Conservation (phyloP, 2,113 vertebrate species). For the Calyptommatus sinebrachiatus region DNA sequence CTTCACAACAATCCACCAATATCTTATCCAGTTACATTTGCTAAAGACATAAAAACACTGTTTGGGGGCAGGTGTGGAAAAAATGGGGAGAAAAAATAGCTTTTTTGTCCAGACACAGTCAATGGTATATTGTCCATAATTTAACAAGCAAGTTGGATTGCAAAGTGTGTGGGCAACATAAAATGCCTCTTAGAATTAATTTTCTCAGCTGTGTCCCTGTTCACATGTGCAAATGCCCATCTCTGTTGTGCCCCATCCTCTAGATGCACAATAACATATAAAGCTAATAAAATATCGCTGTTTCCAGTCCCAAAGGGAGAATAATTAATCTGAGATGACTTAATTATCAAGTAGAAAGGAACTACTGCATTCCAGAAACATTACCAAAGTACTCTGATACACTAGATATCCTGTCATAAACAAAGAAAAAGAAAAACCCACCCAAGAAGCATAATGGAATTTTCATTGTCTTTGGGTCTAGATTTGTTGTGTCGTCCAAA, state of each 20-base stretch:
- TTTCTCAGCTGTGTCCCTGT: too few relatives aligned
- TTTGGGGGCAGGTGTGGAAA: too few relatives aligned
- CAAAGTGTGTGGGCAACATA: neutral
- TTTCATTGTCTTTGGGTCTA: slow-evolving; percentile 50
- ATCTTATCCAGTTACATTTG: neutral
- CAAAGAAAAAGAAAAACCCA: slow-evolving; percentile 49
- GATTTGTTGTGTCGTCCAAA: slow-evolving; percentile 18
- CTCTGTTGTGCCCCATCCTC: neutral
- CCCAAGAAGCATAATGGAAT: slow-evolving; percentile 50
- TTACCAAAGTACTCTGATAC: neutral
- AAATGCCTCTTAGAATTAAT: neutral
- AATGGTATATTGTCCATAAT: neutral
- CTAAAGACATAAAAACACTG: too few relatives aligned
- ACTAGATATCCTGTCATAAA: slow-evolving; percentile 43
- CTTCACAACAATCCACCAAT: too few relatives aligned
- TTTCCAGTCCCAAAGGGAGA: neutral
- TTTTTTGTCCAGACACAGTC: too few relatives aligned
- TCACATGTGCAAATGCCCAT: neutral
- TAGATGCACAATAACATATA: too few relatives aligned
- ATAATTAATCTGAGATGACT: neutral
- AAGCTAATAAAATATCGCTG: neutral
- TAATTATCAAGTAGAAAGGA: neutral
- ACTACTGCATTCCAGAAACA: neutral
- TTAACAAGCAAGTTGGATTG: neutral
- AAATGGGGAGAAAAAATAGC: too few relatives aligned